These are phyloP conservation scores for Nephrocerus scutellatus DNA, from an alignment of 2,888 invertebrate species.

Conservation along the genomic window DNA sequence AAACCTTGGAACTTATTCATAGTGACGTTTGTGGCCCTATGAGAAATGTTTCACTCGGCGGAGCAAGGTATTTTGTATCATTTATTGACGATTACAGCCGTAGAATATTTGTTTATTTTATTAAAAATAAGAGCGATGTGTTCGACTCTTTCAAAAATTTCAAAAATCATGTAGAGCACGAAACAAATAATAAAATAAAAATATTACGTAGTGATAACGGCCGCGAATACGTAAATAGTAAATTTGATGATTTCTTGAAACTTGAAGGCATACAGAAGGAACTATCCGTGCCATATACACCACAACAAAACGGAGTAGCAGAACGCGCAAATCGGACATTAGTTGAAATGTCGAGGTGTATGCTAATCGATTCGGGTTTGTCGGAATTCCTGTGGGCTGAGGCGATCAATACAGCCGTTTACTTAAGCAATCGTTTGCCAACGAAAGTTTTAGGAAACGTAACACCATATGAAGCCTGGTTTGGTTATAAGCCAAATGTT, in stretches of 20 bases:
- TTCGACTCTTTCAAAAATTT: constrained; percentile 19
- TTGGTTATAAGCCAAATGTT: constrained; percentile 12
- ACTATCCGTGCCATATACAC: constrained; percentile 15
- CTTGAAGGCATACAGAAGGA: constrained; percentile 9
- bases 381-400: constrained; percentile 24
- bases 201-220: constrained; percentile 16
- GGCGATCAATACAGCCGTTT: constrained; percentile 15
- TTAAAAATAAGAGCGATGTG: constrained; percentile 20
- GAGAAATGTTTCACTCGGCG: no score
- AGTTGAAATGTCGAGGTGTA: constrained; percentile 27
- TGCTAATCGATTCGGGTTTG: constrained; percentile 24
- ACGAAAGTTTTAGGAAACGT: constrained; percentile 10
- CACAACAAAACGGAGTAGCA: constrained; percentile 21
- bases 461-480: constrained; percentile 24
- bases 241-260: constrained; percentile 11
- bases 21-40: no score
- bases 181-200: constrained; percentile 18
- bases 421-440: constrained; percentile 17
- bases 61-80: no score
- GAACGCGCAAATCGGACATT: constrained; percentile 19
- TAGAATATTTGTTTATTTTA: constrained; percentile 18
- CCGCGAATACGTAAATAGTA: constrained; percentile 10
- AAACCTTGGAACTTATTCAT: no score
- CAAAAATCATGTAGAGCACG: constrained; percentile 14
- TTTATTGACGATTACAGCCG: no score